A percentile compares a stretch with the other conserved stretches of the same genome.
phyloP scores from a whole-genome alignment of 2,797 vertebrate genomes.

The Hipposideros larvatus region DNA sequence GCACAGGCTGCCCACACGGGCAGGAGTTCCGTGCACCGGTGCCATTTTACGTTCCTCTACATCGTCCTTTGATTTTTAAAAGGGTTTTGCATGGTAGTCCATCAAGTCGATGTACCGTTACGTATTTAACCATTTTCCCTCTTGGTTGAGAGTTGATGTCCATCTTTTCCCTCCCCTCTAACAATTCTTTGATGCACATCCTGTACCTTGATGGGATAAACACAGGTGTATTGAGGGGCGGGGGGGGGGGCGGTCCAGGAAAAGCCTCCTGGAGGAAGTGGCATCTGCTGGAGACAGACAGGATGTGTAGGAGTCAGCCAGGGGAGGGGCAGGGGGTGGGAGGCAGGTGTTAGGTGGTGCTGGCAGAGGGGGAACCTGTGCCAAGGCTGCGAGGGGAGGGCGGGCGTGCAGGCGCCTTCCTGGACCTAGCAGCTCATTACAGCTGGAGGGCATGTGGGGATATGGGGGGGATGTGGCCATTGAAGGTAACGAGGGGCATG shows the following conservation, averaged over 20 bases:
- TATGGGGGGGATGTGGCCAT: background rate
- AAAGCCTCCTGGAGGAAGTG: background rate
- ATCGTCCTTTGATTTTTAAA: constrained; percentile 64
- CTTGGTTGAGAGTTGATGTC: background rate
- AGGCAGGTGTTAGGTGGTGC: background rate
- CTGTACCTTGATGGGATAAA: background rate
- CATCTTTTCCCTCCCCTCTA: background rate
- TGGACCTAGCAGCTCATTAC: background rate
- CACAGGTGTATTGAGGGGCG: background rate
- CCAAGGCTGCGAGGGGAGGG: background rate
- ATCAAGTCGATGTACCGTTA: constrained; percentile 37
- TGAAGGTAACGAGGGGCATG: background rate
- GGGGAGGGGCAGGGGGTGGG: fast-evolving
- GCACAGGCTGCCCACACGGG: too few relatives aligned
- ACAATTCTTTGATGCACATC: background rate
- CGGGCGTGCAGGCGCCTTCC: fast-evolving
- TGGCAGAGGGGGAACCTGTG: background rate
- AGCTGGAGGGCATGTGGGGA: background rate
- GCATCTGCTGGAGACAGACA: background rate
- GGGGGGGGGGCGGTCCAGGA: background rate
- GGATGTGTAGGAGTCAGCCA: background rate
- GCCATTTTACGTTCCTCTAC: constrained; percentile 40
- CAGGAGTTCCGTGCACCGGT: too few relatives aligned
- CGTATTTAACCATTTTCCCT: constrained; percentile 51
- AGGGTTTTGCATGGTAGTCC: constrained; percentile 28